A percentile compares a stretch with the other conserved stretches of the same genome.
Evolutionary conservation across 2,797 vertebrate species (phyloP).

Genomic region (Urocyon cinereoargenteus): DNA sequence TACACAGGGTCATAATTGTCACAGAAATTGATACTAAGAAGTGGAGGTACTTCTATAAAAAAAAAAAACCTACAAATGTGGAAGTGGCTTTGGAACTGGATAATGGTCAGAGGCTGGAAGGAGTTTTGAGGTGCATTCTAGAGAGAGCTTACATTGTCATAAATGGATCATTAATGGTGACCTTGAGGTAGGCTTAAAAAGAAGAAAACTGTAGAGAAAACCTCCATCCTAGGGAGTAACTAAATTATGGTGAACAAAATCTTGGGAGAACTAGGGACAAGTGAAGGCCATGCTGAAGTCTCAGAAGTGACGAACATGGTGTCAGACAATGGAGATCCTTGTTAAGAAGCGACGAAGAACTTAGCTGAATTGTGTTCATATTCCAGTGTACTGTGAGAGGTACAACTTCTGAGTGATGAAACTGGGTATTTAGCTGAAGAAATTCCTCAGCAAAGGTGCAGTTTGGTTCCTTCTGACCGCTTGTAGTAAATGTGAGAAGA

Average conservation of each 20-base stretch:
- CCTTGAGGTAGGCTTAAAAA: neutral
- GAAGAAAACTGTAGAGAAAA: neutral
- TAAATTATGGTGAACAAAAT: neutral
- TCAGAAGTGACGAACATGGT: neutral
- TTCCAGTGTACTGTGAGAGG: neutral
- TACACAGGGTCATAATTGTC: neutral
- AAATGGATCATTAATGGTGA: neutral
- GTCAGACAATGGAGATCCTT: neutral
- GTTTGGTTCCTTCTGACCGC: neutral
- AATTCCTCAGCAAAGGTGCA: neutral
- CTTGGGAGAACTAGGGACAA: neutral
- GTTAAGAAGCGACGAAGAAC: neutral
- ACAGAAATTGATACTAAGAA: neutral
- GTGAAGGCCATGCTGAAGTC: neutral
- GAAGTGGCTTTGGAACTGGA: neutral
- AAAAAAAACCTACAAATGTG: neutral
- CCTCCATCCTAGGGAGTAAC: neutral
- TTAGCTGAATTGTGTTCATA: neutral
- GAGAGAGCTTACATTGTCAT: neutral
- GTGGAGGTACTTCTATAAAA: neutral
- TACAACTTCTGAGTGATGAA: neutral
- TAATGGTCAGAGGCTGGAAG: neutral
- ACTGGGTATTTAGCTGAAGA: neutral
- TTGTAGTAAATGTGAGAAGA: neutral
- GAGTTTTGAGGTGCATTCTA: neutral